phyloP scores from a whole-genome alignment of 1,140 invertebrate species.

The Cyphomyrmex costatus region DNA sequence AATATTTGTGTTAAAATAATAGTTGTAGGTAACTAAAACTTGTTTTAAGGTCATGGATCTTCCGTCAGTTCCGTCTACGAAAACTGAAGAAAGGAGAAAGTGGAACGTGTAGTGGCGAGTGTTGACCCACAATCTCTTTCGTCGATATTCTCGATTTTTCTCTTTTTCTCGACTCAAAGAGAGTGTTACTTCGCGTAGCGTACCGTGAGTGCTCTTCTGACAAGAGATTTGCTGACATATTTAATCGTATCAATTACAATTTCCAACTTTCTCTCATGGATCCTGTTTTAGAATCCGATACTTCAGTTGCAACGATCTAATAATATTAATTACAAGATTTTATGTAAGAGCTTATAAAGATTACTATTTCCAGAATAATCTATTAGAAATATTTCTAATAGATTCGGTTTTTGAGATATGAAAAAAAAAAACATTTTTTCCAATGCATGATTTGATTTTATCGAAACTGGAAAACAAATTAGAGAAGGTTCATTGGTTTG shows the following conservation, averaged over 20 bases:
- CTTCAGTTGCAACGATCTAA: not conserved
- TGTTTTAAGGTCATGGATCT: conserved; percentile 30
- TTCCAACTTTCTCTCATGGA: not conserved
- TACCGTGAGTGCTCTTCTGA: not conserved
- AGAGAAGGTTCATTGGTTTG: no score
- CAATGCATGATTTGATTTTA: no score
- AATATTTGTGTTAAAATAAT: conserved; percentile 11
- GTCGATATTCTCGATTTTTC: conserved; percentile 21
- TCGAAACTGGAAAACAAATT: no score
- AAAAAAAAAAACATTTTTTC: no score
- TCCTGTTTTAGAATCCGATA: not conserved
- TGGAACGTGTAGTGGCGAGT: conserved; percentile 33
- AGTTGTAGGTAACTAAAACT: conserved; percentile 10
- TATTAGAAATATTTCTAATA: no score
- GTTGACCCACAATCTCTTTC: conserved; percentile 36
- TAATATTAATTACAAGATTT: no score
- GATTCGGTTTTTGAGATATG: no score
- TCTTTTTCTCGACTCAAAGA: conserved; percentile 7
- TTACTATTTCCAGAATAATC: no score
- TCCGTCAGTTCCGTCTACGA: conserved; percentile 23
- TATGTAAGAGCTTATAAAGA: no score
- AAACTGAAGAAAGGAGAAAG: conserved; percentile 57
- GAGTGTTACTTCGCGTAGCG: not conserved
- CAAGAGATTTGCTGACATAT: conserved; percentile 4
- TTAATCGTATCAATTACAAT: conserved; percentile 15